phyloP scores from a whole-genome alignment of 2,113 vertebrate genomes.

The Ancistrus triradiatus region DNA sequence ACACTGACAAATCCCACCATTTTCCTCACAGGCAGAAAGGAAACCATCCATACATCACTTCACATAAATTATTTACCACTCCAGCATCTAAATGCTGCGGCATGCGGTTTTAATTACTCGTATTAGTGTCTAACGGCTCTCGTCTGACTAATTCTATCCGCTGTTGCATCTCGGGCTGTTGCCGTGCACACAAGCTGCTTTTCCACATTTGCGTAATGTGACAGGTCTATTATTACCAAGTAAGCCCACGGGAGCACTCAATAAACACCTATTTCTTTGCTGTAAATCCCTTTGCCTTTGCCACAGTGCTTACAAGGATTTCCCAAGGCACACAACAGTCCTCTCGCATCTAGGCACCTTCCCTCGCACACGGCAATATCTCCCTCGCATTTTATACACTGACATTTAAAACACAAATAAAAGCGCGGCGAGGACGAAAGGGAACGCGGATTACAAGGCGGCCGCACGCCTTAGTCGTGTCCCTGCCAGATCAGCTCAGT shows the following conservation, averaged over 20 bases:
- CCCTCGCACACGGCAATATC: constrained; percentile 56
- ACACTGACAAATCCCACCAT: constrained; percentile 65
- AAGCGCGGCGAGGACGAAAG: constrained; percentile 61
- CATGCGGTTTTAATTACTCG: constrained; percentile 75
- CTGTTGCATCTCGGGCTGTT: constrained; percentile 52
- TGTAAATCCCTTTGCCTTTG: constrained; percentile 69
- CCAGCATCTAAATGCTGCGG: constrained; percentile 70
- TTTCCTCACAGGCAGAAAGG: constrained; percentile 62
- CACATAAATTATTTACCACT: constrained; percentile 76
- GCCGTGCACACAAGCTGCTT: constrained; percentile 61
- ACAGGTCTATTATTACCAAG: constrained; percentile 80
- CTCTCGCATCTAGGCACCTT: constrained; percentile 43
- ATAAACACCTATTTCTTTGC: constrained; percentile 78
- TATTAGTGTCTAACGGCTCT: constrained; percentile 76
- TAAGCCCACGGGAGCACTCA: constrained; percentile 76
- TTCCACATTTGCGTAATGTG: constrained; percentile 78
- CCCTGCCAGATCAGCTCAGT: constrained; percentile 25
- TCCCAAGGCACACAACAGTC: constrained; percentile 69
- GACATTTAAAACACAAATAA: constrained; percentile 81
- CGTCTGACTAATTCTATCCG: constrained; percentile 73
- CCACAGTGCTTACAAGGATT: constrained; percentile 67
- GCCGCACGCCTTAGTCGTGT: constrained; percentile 60
- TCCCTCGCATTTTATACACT: constrained; percentile 65
- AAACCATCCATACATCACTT: constrained; percentile 71
- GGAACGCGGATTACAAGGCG: constrained; percentile 63